Conservation (phyloP, 2,888 invertebrate species). For the Eurois occulta region DNA sequence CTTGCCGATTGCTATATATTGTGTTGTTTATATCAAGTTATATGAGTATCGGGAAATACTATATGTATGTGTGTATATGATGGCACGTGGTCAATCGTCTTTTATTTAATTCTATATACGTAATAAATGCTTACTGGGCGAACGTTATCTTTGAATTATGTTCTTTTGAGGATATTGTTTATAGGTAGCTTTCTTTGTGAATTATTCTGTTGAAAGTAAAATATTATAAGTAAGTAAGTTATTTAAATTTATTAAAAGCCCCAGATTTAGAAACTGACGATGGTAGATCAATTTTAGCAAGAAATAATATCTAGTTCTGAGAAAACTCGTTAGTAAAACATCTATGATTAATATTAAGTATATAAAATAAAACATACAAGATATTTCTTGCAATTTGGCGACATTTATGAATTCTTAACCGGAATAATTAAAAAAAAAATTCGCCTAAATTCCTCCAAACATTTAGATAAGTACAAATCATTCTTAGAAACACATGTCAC, state of each 20-base stretch:
- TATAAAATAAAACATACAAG: neutral
- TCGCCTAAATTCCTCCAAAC: neutral
- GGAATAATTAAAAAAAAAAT: neutral
- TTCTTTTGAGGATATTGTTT: constrained; percentile 48
- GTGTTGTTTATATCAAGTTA: constrained; percentile 81
- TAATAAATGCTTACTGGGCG: constrained; percentile 71
- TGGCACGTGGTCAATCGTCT: constrained; percentile 84
- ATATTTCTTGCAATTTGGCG: neutral
- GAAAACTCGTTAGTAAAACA: constrained; percentile 16
- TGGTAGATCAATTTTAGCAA: neutral
- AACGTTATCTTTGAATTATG: constrained; percentile 65
- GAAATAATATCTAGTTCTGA: constrained; percentile 10
- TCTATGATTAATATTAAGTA: neutral
- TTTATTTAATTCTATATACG: constrained; percentile 79
- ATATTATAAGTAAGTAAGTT: no score
- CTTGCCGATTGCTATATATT: constrained; percentile 74
- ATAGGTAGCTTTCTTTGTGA: constrained; percentile 34
- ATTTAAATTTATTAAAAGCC: no score
- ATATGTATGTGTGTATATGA: constrained; percentile 73
- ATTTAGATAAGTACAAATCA: neutral
- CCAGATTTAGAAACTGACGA: constrained; percentile 8
- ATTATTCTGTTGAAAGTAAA: constrained; percentile 16
- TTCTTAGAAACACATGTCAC: neutral
- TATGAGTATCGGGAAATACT: constrained; percentile 73
- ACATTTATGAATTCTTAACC: constrained; percentile 3